phyloP scores from a whole-genome alignment of 2,888 invertebrate genomes.

The Ectobius pallidus region DNA sequence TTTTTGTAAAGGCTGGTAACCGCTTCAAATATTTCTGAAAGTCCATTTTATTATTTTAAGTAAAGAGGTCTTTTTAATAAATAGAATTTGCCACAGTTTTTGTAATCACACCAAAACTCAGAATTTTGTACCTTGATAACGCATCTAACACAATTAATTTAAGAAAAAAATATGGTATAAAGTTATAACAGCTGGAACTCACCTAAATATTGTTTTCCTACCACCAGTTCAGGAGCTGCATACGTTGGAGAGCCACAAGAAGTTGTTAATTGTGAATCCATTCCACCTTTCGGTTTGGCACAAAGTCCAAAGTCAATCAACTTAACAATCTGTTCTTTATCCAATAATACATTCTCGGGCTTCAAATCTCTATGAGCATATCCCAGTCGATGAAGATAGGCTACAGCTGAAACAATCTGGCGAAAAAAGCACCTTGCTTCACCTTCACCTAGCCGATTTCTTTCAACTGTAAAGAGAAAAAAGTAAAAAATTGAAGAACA shows the following conservation, averaged over 20 bases:
- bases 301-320: slow-evolving; percentile 85
- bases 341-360: slow-evolving; percentile 82
- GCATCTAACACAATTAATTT: too few species aligned
- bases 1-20: too few species aligned
- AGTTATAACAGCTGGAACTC: too few species aligned
- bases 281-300: slow-evolving; percentile 71
- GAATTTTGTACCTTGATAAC: too few species aligned
- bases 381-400: slow-evolving; percentile 75
- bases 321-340: slow-evolving; percentile 74
- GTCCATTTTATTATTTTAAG: too few species aligned
- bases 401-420: slow-evolving; percentile 79
- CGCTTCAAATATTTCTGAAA: too few species aligned
- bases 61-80: too few species aligned
- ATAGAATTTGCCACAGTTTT: too few species aligned
- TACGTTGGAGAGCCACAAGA: slow-evolving; percentile 79
- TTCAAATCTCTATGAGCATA: slow-evolving; percentile 83
- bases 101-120: too few species aligned
- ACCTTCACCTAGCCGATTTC: slow-evolving; percentile 63
- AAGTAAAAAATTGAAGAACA: too few species aligned
- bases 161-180: too few species aligned
- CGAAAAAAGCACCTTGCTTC: slow-evolving; percentile 79
- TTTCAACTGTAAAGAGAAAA: slow-evolving; percentile 41
- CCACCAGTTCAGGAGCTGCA: slow-evolving; percentile 72
- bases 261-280: slow-evolving; percentile 59
- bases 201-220: slow-evolving; percentile 63